A percentile compares a stretch with the other conserved stretches of the same genome.
Evolutionary conservation across 2,888 invertebrate species (phyloP).

Genomic region (Stenurella melanura): DNA sequence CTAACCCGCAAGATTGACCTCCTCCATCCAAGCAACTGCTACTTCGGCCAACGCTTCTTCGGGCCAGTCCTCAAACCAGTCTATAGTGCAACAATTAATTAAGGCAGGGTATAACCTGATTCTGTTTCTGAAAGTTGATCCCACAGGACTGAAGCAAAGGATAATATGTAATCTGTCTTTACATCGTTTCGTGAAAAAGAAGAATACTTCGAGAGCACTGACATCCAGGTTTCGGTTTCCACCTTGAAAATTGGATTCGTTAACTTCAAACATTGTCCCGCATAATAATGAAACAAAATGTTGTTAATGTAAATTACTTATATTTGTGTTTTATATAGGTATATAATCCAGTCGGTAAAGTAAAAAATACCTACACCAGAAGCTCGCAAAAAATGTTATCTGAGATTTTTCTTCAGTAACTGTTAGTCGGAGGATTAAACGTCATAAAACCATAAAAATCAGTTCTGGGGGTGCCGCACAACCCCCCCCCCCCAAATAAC

Average conservation of each 20-base stretch:
- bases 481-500: no score
- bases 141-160: constrained; percentile 90
- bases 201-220: constrained; percentile 82
- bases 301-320: no score
- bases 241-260: constrained; percentile 61
- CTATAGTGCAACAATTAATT: constrained; percentile 92
- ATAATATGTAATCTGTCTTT: constrained; percentile 88
- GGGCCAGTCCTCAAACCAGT: constrained; percentile 94
- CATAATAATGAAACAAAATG: no score
- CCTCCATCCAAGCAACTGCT: constrained; percentile 85
- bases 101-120: constrained; percentile 88
- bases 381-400: no score
- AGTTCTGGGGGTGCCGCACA: no score
- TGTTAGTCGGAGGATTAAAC: no score
- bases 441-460: no score
- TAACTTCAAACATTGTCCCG: no score
- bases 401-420: no score
- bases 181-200: constrained; percentile 86
- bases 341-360: no score
- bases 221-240: constrained; percentile 89
- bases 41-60: constrained; percentile 89
- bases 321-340: no score
- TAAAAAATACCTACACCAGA: no score
- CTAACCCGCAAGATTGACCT: constrained; percentile 80
- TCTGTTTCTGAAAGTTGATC: constrained; percentile 85